Conservation (phyloP, 2,113 vertebrate species). For the Strix uralensis region DNA sequence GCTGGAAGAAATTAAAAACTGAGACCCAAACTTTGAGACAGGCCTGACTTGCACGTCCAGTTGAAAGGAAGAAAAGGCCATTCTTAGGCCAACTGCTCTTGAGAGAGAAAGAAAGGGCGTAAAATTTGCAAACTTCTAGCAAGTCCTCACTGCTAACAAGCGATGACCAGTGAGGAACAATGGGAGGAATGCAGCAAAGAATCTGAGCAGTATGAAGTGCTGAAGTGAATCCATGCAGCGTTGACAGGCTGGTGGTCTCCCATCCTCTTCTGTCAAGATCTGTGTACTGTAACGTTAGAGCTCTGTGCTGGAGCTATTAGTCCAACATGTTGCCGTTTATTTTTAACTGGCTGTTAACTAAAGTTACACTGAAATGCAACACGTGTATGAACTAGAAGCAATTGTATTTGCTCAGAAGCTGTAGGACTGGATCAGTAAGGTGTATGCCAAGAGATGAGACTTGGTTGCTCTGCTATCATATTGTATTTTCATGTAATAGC, state of each 20-base stretch:
- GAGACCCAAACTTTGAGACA: not conserved
- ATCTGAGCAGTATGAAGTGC: not conserved
- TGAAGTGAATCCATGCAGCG: rapidly evolving
- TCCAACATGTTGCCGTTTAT: rapidly evolving
- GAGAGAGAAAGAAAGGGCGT: not conserved
- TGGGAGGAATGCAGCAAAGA: not conserved
- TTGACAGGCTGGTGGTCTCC: not conserved
- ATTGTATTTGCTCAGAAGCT: not conserved
- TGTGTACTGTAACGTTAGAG: too few species aligned
- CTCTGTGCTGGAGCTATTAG: not conserved
- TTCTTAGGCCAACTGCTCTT: not conserved
- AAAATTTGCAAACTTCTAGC: not conserved
- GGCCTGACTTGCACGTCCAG: not conserved
- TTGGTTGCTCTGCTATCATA: not conserved
- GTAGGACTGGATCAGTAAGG: not conserved
- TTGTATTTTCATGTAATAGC: not conserved
- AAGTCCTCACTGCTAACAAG: not conserved
- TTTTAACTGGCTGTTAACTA: not conserved
- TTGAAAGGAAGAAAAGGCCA: not conserved
- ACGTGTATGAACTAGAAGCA: rapidly evolving
- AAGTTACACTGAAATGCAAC: not conserved
- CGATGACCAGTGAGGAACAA: not conserved
- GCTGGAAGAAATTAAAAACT: not conserved
- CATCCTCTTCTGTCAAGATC: not conserved
- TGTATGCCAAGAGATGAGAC: not conserved